A percentile compares a stretch with the other conserved stretches of the same genome.
phyloP scores from a whole-genome alignment of 64 coral and sea anemone genomes.

The Stichodactyla helianthus region DNA sequence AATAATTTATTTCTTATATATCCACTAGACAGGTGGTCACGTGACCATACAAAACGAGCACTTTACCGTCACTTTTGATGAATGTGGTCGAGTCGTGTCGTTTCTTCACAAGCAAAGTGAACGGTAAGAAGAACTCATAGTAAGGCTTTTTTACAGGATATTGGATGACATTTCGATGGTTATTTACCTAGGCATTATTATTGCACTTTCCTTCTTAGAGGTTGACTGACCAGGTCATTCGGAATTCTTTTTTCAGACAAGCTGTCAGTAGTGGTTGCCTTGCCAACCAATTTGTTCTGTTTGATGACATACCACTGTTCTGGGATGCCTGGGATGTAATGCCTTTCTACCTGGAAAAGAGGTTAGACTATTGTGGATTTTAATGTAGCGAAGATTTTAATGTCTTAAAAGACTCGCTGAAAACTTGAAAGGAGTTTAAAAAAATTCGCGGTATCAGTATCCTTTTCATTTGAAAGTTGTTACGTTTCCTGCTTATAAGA shows the following conservation, averaged over 20 bases:
- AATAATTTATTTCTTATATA: too few species aligned
- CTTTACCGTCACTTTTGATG: conserved; percentile 26
- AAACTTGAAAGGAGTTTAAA: too few species aligned
- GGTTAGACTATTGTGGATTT: conserved; percentile 18
- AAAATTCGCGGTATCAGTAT: too few species aligned
- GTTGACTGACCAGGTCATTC: neutral
- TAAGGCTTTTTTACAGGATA: too few species aligned
- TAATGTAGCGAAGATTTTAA: neutral
- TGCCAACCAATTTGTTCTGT: conserved; percentile 86
- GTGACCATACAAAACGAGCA: conserved; percentile 42
- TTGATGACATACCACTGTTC: conserved; percentile 87
- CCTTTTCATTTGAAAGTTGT: too few species aligned
- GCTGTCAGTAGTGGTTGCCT: conserved; percentile 60
- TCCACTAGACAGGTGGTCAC: neutral
- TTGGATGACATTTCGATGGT: neutral
- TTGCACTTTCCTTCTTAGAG: neutral
- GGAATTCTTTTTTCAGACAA: conserved; percentile 43
- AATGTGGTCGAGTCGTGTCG: conserved; percentile 30
- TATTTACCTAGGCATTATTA: neutral
- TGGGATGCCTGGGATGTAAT: conserved; percentile 99
- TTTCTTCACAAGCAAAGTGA: conserved; percentile 45
- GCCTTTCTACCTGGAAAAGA: conserved; percentile 88
- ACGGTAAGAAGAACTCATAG: conserved; percentile 24
- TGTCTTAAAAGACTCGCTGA: neutral
- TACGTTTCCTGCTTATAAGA: too few species aligned